These are phyloP conservation scores for Melanophora roralis DNA, from an alignment of 2,888 invertebrate genomes.

Conservation along the genomic window DNA sequence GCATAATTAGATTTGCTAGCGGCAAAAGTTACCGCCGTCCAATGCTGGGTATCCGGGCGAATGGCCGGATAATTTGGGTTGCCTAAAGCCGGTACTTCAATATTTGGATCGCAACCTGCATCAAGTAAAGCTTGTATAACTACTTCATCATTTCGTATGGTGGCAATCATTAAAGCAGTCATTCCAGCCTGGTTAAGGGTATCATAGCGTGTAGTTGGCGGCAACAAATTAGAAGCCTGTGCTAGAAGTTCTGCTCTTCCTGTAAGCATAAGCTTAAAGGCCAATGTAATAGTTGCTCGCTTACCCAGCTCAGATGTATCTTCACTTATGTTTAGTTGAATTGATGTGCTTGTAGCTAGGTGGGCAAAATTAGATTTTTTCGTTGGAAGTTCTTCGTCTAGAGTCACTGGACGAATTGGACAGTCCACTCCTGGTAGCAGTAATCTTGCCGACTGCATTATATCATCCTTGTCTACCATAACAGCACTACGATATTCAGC, in stretches of 20 bases:
- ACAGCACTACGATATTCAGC: slow-evolving; percentile 87
- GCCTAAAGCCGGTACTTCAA: slow-evolving; percentile 82
- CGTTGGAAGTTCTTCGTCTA: slow-evolving; percentile 78
- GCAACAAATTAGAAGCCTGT: slow-evolving; percentile 86
- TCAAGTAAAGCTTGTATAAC: slow-evolving; percentile 86
- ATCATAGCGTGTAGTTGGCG: slow-evolving; percentile 84
- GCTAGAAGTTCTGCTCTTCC: slow-evolving; percentile 88
- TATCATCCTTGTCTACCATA: slow-evolving; percentile 89
- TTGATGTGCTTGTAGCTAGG: slow-evolving; percentile 40
- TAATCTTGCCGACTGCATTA: slow-evolving; percentile 91
- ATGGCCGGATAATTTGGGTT: slow-evolving; percentile 79
- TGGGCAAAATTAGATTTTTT: slow-evolving; percentile 69
- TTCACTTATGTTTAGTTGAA: slow-evolving; percentile 65
- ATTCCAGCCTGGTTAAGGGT: slow-evolving; percentile 88
- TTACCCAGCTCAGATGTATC: slow-evolving; percentile 80
- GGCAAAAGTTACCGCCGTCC: slow-evolving; percentile 94
- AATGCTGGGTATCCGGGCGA: slow-evolving; percentile 85
- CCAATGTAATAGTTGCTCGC: slow-evolving; percentile 84
- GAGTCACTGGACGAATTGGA: slow-evolving; percentile 86
- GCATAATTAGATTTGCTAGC: slow-evolving; percentile 79
- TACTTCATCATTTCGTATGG: slow-evolving; percentile 87
- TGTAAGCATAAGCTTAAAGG: slow-evolving; percentile 88
- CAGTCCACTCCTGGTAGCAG: slow-evolving; percentile 93
- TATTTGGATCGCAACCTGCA: slow-evolving; percentile 88
- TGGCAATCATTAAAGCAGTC: slow-evolving; percentile 90